Evolutionary conservation across 2,888 invertebrate genomes (phyloP), one percentile per base, ranked within the genome.

Genomic region (Loripinus fragilis): DNA sequence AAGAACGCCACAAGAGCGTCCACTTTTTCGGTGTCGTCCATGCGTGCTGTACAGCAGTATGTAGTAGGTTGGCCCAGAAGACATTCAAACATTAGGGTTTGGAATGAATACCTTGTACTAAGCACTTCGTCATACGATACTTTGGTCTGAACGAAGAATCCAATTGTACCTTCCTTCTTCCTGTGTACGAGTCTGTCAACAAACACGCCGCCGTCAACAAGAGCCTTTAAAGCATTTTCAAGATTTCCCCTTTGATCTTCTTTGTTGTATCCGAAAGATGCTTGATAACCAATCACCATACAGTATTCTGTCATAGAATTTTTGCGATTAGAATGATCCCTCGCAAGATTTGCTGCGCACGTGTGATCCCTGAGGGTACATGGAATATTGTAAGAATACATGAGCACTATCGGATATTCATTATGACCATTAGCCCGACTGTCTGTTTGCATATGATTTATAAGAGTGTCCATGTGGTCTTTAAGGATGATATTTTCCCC

Each of bases 321-420:
- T 5, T 8, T 38, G 5, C 38, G 38, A 15, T 48, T 48, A 8
- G n/a, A 15, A 5, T 48, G 48, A 48, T 48, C 48, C 48, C 20
- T 20, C 5, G 48, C 48, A 3, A 48, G 48, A 48, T 48, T 15
- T 48, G 7, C 20, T 48, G 48, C 48, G 48, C 48, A 48, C 20
- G 48, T 48, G 20, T 48, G 48, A 20, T 48, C n/a, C 17, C 12
- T 48, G 7, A 48, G 17, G 20, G 48, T 48, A n/a, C 48, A 48
- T 48, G 48, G 48, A 15, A 48, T 48, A 20, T 48, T 48, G 20
- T 48, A 48, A 48, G 48, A 48, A 48, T 48, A 48, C 48, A 48
- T 48, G n/a, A 48, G n/a, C 20, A 48, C 48, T 20, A 20, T 20
- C 48, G 48, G 48, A 48, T 48, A 48, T 48, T 48, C 48, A 48